Evolutionary conservation across 2,797 vertebrate species (phyloP), one percentile per base, ranked within the genome.

Genomic region (Oryzias dopingdopingensis): DNA sequence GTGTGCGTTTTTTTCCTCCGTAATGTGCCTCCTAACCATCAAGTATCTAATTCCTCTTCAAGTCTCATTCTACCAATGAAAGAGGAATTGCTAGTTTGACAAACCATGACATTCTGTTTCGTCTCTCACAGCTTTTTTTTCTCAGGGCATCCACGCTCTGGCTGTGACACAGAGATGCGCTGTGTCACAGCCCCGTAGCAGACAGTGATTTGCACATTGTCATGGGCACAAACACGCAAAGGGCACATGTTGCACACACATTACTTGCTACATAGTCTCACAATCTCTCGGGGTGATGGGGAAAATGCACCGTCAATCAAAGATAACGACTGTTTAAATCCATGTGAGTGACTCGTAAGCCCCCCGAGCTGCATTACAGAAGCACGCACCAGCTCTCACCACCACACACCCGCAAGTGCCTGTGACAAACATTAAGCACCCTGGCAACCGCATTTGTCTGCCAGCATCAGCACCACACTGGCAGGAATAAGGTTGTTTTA

Each of bases 131-230:
- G 80, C 69, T 67, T 22, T 85, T 78, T 84, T 77, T 79, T 78
- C 56, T 72, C 16, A 23, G 53, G 58, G 67, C 49, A 24, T 56
- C 62, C 2, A 7, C 23, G n/a, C 57, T 79, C 65, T 59, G 42
- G 69, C 82, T 83, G 79, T 77, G 81, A 80, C 82, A 82, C 47
- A 42, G 72, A 81, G 80, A 84, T 79, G 79, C 66, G 68, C 64
- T 75, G 74, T 77, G 68, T 83, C 79, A 72, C 18, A 48, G 75
- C 72, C 72, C 62, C 54, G 67, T 73, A 64, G 81, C 70, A 23
- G 65, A 60, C 64, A 49, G n/a, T 32, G 49, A 69, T 70, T 55
- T 58, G 73, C 65, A 65, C 71, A 58, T 65, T 62, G 46, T 24
- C 63, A 59, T 5, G 22, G 61, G 57, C 44, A 32, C 13, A 2